Conservation (phyloP, 1,140 invertebrate species). For the Drosophila simulans region DNA sequence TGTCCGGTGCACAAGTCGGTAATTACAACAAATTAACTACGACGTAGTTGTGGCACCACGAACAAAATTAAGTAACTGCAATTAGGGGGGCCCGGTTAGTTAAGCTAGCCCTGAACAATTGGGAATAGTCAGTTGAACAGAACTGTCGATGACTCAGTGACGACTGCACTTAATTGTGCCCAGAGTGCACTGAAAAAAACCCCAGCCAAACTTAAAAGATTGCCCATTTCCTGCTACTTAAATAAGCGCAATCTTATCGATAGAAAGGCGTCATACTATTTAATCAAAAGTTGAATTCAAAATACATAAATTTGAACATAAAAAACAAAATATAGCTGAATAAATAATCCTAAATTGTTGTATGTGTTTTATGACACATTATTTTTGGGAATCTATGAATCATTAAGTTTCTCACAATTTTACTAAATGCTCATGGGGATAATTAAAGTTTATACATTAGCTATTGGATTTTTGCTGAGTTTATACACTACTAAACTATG, state of each 20-base stretch:
- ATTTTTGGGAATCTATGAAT: neutral
- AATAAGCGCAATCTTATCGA: neutral
- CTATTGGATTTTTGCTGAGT: no score
- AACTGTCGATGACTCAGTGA: constrained; percentile 37
- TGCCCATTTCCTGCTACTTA: constrained; percentile 2
- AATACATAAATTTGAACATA: neutral
- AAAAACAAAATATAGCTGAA: neutral
- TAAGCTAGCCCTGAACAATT: constrained; percentile 29
- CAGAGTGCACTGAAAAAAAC: neutral
- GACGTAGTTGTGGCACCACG: constrained; percentile 26
- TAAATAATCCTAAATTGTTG: neutral
- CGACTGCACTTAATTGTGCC: constrained; percentile 28
- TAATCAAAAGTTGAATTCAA: neutral
- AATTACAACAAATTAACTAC: constrained; percentile 53
- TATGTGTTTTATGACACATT: neutral
- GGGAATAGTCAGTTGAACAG: constrained; percentile 26
- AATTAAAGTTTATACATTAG: no score
- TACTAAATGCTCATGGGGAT: neutral
- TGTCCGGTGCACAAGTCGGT: constrained; percentile 56
- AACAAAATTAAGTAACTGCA: constrained; percentile 52
- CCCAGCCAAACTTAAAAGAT: neutral
- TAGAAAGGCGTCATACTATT: neutral
- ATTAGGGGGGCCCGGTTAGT: constrained; percentile 38
- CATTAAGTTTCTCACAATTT: neutral
- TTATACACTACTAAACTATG: neutral